phyloP scores from a whole-genome alignment of 2,888 invertebrate genomes.

The Tenthredo livida region DNA sequence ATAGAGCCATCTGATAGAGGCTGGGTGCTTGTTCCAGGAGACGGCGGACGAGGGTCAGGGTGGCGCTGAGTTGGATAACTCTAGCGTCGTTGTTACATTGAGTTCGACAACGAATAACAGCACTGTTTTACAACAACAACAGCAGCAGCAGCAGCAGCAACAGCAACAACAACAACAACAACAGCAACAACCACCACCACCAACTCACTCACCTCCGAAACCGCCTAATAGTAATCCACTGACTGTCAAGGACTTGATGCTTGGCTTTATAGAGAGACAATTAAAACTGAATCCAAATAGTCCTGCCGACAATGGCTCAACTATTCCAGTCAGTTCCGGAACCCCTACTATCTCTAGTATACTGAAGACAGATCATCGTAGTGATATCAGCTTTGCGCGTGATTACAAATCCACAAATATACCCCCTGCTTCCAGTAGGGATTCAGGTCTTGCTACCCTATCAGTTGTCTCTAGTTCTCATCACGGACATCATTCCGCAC shows the following conservation, averaged over 20 bases:
- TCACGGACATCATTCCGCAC: conserved; percentile 73
- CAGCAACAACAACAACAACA: conserved; percentile 57
- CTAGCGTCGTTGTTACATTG: conserved; percentile 68
- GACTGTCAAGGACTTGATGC: conserved; percentile 90
- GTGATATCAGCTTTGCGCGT: conserved; percentile 80
- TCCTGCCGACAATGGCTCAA: conserved; percentile 74
- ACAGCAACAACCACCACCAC: conserved; percentile 73
- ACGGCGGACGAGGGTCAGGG: conserved; percentile 92
- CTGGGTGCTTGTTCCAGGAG: conserved; percentile 79
- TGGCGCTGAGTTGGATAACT: conserved; percentile 76
- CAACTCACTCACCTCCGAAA: conserved; percentile 71
- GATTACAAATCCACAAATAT: conserved; percentile 78
- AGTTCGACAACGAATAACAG: conserved; percentile 66
- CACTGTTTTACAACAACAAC: conserved; percentile 62
- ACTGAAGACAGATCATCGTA: conserved; percentile 80
- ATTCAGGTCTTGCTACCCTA: conserved; percentile 82
- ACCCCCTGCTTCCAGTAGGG: conserved; percentile 66
- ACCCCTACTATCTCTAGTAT: conserved; percentile 83
- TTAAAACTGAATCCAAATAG: conserved; percentile 84
- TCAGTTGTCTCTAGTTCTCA: conserved; percentile 82
- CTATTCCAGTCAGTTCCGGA: conserved; percentile 77
- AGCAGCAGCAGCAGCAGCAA: conserved; percentile 60
- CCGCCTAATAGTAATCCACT: conserved; percentile 81
- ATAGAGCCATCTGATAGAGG: conserved; percentile 77
- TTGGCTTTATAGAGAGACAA: conserved; percentile 91